Evolutionary conservation across 2,797 vertebrate species (phyloP), one percentile per base, ranked within the genome.

Genomic region (Protosalanx chinensis): DNA sequence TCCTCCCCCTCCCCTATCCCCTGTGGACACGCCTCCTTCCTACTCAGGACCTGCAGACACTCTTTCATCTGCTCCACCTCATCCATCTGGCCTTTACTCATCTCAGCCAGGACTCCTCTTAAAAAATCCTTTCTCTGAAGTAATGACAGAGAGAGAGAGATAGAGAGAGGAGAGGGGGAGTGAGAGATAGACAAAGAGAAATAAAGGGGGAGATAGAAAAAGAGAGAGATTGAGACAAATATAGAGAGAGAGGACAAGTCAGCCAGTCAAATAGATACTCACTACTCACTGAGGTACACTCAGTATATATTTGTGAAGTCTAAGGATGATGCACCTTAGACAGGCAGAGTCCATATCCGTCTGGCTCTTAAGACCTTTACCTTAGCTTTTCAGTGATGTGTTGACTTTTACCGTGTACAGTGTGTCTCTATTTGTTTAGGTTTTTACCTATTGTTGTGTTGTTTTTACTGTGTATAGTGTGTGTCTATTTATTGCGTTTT

Each of bases 11-110:
- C 80, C 8, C 79, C 82, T 65, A 65, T 53, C 60, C 87, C 85
- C 64, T 49, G 68, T 18, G 71, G 74, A 1, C 33, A 59, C 0
- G 0, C 27, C 66, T 57, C 76, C 6, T 86, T 82, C 64, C 68
- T 61, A 18, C 6, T 18, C 35, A 97, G 84, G 59, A 94, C 76
- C 0, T 73, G 81, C 72, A 98, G 81, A 74, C 95, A 96, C 64
- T 70, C 87, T 79, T 95, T 97, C 88, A 97, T 96, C 82, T 95
- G 94, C 72, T 94, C 91, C 46, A 95, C 93, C 79, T 96, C 95
- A 61, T 96, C 93, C 83, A 88, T 78, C 80, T 94, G 95, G 4
- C 95, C 94, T 74, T 92, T 91, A 76, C 92, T 92, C 12, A 93
- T 81, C 0, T 94, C 94, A 3, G 91, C 86, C 67, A 97, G 91